A percentile compares a stretch with the other conserved stretches of the same genome.
phyloP scores from a whole-genome alignment of 2,888 invertebrate species.

The Deroplatys truncata region DNA sequence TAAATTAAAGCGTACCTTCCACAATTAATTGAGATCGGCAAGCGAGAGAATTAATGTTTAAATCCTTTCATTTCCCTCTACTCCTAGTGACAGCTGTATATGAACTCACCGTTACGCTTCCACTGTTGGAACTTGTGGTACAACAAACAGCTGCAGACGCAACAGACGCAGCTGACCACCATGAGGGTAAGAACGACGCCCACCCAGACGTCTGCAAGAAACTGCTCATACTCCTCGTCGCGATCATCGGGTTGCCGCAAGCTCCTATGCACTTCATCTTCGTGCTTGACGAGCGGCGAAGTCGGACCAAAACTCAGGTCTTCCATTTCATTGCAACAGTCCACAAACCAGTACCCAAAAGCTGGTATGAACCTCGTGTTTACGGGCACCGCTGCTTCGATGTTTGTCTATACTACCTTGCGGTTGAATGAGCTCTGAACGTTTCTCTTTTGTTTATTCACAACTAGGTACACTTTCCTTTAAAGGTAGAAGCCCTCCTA shows the following conservation, averaged over 20 bases:
- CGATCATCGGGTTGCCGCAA: neutral
- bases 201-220: slow-evolving; percentile 60
- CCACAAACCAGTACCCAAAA: neutral
- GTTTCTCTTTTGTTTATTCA: neutral
- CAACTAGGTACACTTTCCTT: neutral
- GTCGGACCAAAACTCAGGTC: neutral
- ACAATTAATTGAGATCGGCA: no score
- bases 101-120: slow-evolving; percentile 57
- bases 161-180: slow-evolving; percentile 58
- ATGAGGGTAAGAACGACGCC: slow-evolving; percentile 57
- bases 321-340: neutral
- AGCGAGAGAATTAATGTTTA: no score
- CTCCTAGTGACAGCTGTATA: no score
- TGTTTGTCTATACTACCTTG: no score
- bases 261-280: neutral
- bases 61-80: no score
- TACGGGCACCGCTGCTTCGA: no score
- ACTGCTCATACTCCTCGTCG: slow-evolving; percentile 52
- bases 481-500: neutral
- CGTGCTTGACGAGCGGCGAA: neutral
- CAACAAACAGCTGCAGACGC: slow-evolving; percentile 58
- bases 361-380: neutral
- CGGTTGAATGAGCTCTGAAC: neutral
- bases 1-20: no score
- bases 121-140: slow-evolving; percentile 62